phyloP scores from a whole-genome alignment of 2,797 vertebrate genomes.

The Crypturellus tataupa region DNA sequence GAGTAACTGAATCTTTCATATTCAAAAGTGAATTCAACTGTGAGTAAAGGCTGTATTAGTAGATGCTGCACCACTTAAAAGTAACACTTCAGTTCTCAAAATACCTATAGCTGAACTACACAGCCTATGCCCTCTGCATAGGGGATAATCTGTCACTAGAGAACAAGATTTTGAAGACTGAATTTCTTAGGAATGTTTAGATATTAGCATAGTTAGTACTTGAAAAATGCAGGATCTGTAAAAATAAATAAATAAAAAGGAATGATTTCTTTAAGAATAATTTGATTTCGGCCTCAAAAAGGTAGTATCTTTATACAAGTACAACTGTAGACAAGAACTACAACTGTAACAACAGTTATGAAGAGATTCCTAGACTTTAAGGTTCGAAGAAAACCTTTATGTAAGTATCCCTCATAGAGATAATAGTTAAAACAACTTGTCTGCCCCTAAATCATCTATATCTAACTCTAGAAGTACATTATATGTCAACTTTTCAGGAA shows the following conservation, averaged over 20 bases:
- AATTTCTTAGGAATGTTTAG: background rate
- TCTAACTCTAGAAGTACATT: background rate
- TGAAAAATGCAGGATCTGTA: background rate
- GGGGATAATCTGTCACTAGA: background rate
- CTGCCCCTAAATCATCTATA: background rate
- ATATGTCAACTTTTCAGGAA: background rate
- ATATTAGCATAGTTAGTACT: background rate
- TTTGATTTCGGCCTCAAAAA: background rate
- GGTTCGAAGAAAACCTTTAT: background rate
- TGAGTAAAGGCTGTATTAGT: background rate
- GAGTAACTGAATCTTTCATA: background rate
- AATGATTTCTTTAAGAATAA: background rate
- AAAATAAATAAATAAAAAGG: too few relatives aligned
- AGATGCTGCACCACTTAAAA: background rate
- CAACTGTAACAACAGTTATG: background rate
- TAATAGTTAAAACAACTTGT: background rate
- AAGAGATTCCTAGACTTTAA: background rate
- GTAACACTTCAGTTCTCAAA: background rate
- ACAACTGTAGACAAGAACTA: background rate
- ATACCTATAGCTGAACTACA: background rate
- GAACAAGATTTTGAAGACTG: background rate
- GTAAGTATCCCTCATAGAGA: background rate
- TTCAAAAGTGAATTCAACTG: background rate
- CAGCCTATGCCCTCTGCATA: background rate
- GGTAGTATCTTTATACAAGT: background rate